Conservation (phyloP, 2,888 invertebrate genomes). For the Myathropa florea region DNA sequence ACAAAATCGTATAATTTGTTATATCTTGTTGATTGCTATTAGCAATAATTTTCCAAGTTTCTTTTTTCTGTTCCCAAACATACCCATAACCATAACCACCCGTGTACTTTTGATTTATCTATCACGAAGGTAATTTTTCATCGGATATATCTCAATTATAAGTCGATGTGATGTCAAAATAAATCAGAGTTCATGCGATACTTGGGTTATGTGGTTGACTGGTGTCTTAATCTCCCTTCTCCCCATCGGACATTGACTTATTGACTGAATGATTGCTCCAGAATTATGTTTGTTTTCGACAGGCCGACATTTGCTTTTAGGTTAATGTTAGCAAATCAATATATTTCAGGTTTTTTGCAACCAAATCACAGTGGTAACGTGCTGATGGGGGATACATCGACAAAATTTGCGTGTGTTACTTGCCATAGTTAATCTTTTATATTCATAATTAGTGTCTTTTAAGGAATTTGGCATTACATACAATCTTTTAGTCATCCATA, state of each 20-base stretch:
- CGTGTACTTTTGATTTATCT: constrained; percentile 72
- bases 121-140: constrained; percentile 74
- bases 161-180: constrained; percentile 72
- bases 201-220: constrained; percentile 10
- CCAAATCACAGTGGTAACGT: neutral
- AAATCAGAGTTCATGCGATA: constrained; percentile 68
- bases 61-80: constrained; percentile 13
- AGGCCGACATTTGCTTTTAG: constrained; percentile 25
- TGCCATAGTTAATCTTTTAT: no score
- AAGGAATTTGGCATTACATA: no score
- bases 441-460: no score
- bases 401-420: neutral
- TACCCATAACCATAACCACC: constrained; percentile 37
- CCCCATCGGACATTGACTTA: constrained; percentile 63
- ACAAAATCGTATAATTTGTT: constrained; percentile 52
- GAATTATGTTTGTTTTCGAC: constrained; percentile 51
- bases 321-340: constrained; percentile 48
- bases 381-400: neutral
- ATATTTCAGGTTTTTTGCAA: neutral
- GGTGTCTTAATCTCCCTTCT: constrained; percentile 43
- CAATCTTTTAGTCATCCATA: no score
- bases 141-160: constrained; percentile 73
- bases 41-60: constrained; percentile 54
- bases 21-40: constrained; percentile 64
- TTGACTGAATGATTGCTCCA: constrained; percentile 59